Base-by-base conservation (phyloP, 35 echinoderm and acorn worm genomes). In the Heliocidaris tuberculata region DNA sequence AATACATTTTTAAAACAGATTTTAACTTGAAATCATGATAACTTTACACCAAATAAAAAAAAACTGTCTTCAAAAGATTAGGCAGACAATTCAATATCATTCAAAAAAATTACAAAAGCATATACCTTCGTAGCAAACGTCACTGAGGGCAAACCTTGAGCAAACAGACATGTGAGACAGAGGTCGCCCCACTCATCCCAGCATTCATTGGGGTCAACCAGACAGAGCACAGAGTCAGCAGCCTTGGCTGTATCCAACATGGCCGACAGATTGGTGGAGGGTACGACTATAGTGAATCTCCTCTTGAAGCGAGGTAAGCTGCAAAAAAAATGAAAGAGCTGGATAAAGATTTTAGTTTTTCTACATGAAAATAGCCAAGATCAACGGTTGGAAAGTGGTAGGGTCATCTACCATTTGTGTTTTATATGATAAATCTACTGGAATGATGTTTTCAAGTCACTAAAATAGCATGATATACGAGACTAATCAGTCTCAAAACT, bases 271-370 rank as follows among this genome's bases (percentile, higher is more conserved):
- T 96, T 94, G 47, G 94, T 47, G 24, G 98, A 96, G 6, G 98
- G 98, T 31, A 94, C 60, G 9, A 99, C 85, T 89, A 99, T 97
- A 2, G 96, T 96, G 86, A 99, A 94, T 16, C 98, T 94, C 85
- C 95, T 50, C 54, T 97, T 99, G 94, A 99, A 99, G 49, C 96
- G 95, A 19, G 97, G 95, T 27, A 99, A 88, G 95, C 98, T 99
- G 94, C 11, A 95, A 88, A 85, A 49, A 31, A 59, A 95, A 42
- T 42, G 65, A 7, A 78, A 56, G 52, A 56, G 52, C 85, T 42
- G 91, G 4, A 29, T 93, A 49, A 93, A 13, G 13, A 88, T 13
- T 15, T 88, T 10, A 9, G 24, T 31, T 19, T 88, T 12, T 31
- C 10, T 47, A 47, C 11, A 93, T 13, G 27, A 50, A 93, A 32